phyloP scores from a whole-genome alignment of 2,797 vertebrate genomes.

The Tauraco hartlaubi region DNA sequence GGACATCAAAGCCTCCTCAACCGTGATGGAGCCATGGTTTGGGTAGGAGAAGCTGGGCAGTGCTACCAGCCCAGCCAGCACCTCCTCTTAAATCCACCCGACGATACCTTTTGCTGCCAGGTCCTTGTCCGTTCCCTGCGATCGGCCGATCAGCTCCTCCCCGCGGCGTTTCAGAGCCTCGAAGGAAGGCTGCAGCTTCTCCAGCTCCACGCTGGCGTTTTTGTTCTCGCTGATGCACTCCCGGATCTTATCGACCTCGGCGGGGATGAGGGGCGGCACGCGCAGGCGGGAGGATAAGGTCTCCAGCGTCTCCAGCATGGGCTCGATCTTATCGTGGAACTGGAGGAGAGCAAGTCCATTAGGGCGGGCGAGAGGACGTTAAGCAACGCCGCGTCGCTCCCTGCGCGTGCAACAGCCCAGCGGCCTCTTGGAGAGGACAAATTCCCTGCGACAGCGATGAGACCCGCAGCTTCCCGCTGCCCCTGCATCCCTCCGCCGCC shows the following conservation, averaged over 20 bases:
- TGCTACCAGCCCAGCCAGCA: neutral
- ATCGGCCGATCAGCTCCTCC: constrained; percentile 92
- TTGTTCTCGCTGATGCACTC: constrained; percentile 97
- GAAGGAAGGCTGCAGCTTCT: constrained; percentile 97
- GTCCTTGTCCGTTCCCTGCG: constrained; percentile 89
- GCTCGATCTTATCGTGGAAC: constrained; percentile 99
- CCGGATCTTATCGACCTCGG: constrained; percentile 98
- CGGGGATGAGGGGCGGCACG: constrained; percentile 93
- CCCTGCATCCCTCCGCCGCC: neutral
- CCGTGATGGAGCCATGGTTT: fast-evolving
- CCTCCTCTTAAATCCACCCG: fast-evolving
- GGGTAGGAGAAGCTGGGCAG: neutral
- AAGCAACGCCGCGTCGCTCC: neutral
- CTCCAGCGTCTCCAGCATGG: constrained; percentile 95
- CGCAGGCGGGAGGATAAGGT: constrained; percentile 90
- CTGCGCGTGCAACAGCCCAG: neutral
- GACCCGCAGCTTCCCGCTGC: neutral
- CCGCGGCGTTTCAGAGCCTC: constrained; percentile 92
- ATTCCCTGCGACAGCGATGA: neutral
- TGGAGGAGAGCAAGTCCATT: constrained; percentile 48
- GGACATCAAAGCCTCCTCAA: neutral
- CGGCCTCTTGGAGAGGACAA: neutral
- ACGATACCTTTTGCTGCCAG: constrained; percentile 92
- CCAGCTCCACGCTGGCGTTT: constrained; percentile 90
- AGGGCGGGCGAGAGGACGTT: neutral